Conservation (phyloP, 2,888 invertebrate genomes). For the Schizaphis graminum region DNA sequence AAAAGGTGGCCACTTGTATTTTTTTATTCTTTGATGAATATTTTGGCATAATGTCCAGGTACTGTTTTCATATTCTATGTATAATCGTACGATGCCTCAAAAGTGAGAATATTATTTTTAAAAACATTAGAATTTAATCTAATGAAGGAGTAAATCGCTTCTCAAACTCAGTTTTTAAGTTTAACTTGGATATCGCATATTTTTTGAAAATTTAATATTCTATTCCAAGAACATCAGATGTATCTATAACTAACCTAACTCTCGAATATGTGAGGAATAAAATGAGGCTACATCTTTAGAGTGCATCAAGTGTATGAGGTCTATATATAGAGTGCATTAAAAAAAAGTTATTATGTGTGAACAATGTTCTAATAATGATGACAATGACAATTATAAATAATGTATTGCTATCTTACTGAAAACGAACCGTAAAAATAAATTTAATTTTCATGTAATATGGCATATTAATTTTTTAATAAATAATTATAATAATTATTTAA, state of each 20-base stretch:
- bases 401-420: too few relatives aligned
- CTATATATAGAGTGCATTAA: not conserved
- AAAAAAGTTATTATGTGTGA: too few relatives aligned
- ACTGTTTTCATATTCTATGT: constrained; percentile 63
- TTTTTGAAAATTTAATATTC: not conserved
- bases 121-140: constrained; percentile 31
- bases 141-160: constrained; percentile 18
- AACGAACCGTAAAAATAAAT: not conserved
- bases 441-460: not conserved
- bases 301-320: not conserved
- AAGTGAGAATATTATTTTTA: not conserved
- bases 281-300: not conserved
- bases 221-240: not conserved
- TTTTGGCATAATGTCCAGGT: constrained; percentile 68
- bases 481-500: not conserved
- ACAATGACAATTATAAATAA: too few relatives aligned
- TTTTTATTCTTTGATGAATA: constrained; percentile 68
- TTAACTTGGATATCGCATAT: not conserved
- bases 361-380: too few relatives aligned
- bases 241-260: not conserved
- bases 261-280: not conserved
- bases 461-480: not conserved
- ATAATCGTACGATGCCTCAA: not conserved
- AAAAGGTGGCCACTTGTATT: constrained; percentile 68
- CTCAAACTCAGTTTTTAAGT: constrained; percentile 1